These are phyloP conservation scores for Hippotragus niger DNA, from an alignment of 2,113 vertebrate species.

Conservation along the genomic window DNA sequence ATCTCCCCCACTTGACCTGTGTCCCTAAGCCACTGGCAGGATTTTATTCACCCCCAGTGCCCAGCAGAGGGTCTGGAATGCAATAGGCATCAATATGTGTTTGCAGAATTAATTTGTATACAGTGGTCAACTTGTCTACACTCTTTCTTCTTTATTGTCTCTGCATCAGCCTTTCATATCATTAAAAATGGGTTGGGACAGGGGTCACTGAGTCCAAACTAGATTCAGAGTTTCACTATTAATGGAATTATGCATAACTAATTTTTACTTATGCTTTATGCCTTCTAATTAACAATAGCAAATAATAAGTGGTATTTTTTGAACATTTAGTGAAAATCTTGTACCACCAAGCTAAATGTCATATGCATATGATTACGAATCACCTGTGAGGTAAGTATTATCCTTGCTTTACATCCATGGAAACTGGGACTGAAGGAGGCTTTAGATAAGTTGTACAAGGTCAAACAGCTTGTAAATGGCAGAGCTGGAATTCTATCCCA, in stretches of 20 bases:
- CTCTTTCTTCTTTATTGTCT: neutral
- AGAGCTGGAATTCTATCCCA: neutral
- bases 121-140: neutral
- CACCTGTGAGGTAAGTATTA: neutral
- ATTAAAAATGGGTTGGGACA: neutral
- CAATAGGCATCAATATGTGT: neutral
- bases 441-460: neutral
- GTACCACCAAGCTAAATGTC: neutral
- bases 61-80: neutral
- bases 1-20: neutral
- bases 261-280: neutral
- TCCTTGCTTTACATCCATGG: neutral
- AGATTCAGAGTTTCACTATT: neutral
- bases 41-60: neutral
- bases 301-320: neutral
- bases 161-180: neutral
- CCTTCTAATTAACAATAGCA: neutral
- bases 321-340: constrained; percentile 12
- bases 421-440: neutral
- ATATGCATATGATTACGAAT: neutral
- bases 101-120: neutral
- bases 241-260: neutral
- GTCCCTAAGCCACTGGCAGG: neutral
- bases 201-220: neutral
- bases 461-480: neutral